Base-by-base conservation (phyloP, 2,797 vertebrate species). In the Melanotaenia boesemani region DNA sequence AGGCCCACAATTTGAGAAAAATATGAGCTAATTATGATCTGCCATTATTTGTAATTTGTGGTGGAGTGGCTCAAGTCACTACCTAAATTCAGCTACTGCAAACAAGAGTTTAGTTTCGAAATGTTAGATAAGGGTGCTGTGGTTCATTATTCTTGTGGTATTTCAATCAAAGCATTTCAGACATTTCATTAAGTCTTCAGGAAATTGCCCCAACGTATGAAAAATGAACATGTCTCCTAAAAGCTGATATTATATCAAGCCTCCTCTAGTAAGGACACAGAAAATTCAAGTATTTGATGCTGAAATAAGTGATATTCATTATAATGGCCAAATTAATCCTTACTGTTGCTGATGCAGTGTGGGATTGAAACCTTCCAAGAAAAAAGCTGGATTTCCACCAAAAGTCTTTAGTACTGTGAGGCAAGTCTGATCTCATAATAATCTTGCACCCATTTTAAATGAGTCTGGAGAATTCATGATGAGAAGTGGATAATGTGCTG, bases 401-500 rank as follows among this genome's bases (percentile, higher is more conserved):
- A 55, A 68, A 6, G 20, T 59, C 7, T 28, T 56, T 69, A 37
- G 57, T 58, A 59, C 74, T 66, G 59, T 41, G 55, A 83, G 58
- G 41, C 22, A 12, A 24, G 30, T 5, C 41, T 5, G 7, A 28
- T 46, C 34, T 65, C 54, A 67, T 56, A 60, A 70, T 67, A 52
- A 72, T 61, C n/a, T 32, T 50, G 34, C 54, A 58, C 39, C 18
- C 24, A 28, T 22, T 41, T 58, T 34, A 66, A 64, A 74, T 58
- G 12, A 0, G 55, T 82, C 82, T 66, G 22, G 55, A 69, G 32
- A 54, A 50, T 10, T 3, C 11, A 63, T 60, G 63, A 71, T 69
- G 70, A 69, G 46, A 72, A 57, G 60, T 65, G 36, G 70, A 20
- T 72, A 69, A 72, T 79, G 74, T 56, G 55, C 58, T 68, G 22